These are phyloP conservation scores for Myotis brandtii DNA, from an alignment of 2,113 vertebrate species.

Conservation along the genomic window DNA sequence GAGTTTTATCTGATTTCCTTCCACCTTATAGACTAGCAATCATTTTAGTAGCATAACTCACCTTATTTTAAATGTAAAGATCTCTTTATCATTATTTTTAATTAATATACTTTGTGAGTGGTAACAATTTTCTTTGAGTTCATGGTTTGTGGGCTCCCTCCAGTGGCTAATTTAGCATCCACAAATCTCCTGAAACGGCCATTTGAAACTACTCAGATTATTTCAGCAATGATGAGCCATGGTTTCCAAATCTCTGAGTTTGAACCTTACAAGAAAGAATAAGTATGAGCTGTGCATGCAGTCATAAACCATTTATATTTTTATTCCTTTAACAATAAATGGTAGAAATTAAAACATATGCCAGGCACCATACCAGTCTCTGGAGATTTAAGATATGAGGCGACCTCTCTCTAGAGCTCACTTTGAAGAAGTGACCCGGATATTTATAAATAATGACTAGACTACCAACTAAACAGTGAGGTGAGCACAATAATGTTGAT, in stretches of 20 bases:
- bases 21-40: not conserved
- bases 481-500: not conserved
- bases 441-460: not conserved
- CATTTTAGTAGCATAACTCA: not conserved
- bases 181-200: constrained; percentile 55
- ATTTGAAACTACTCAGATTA: constrained; percentile 30
- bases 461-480: not conserved
- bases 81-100: constrained; percentile 5
- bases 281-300: not conserved
- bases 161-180: constrained; percentile 84
- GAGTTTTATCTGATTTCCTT: not conserved
- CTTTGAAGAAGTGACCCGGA: not conserved
- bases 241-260: not conserved
- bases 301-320: not conserved
- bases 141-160: constrained; percentile 87
- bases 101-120: constrained; percentile 45
- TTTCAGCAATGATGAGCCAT: not conserved
- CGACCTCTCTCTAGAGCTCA: not conserved
- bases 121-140: constrained; percentile 58
- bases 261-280: not conserved
- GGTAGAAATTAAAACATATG: not conserved
- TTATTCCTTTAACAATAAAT: not conserved
- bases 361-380: not conserved
- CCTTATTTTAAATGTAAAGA: not conserved
- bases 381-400: not conserved